Evolutionary conservation across 2,797 vertebrate species (phyloP).

Genomic region (Enteromius treurensis): DNA sequence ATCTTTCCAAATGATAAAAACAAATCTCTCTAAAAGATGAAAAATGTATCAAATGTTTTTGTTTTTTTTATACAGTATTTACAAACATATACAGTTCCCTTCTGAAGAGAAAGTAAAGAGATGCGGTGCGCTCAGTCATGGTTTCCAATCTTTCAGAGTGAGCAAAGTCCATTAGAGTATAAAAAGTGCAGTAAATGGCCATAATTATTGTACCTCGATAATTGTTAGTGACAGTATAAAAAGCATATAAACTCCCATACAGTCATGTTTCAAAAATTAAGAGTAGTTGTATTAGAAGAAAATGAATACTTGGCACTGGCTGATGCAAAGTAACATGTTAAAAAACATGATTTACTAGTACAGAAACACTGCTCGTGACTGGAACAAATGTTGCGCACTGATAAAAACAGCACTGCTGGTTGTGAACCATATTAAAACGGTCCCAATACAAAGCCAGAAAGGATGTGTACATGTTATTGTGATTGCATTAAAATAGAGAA

Average conservation of each 20-base stretch:
- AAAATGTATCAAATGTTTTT: slow-evolving; percentile 84
- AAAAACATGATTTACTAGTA: slow-evolving; percentile 1
- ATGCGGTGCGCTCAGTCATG: slow-evolving; percentile 83
- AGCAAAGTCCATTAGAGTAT: slow-evolving; percentile 26
- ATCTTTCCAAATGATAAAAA: slow-evolving; percentile 74
- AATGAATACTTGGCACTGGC: slow-evolving; percentile 2
- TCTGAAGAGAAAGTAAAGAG: slow-evolving; percentile 67
- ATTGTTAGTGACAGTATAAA: slow-evolving; percentile 3
- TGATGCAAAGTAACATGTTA: neutral
- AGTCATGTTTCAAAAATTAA: neutral
- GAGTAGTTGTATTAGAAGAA: neutral
- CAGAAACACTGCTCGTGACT: slow-evolving; percentile 6
- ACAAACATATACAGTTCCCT: slow-evolving; percentile 76
- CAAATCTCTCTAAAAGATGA: slow-evolving; percentile 79
- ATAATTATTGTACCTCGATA: slow-evolving; percentile 20
- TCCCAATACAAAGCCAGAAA: slow-evolving; percentile 23
- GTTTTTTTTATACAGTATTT: slow-evolving; percentile 81
- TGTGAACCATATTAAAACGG: neutral
- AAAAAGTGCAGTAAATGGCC: slow-evolving; percentile 40
- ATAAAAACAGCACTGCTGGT: slow-evolving; percentile 20
- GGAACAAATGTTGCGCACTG: slow-evolving; percentile 24
- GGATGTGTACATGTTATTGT: neutral
- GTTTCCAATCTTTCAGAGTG: slow-evolving; percentile 77
- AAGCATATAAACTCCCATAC: neutral
- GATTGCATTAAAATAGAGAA: slow-evolving; percentile 1